Evolutionary conservation across 2,888 invertebrate genomes (phyloP).

Genomic region (Rhodophaea formosa): DNA sequence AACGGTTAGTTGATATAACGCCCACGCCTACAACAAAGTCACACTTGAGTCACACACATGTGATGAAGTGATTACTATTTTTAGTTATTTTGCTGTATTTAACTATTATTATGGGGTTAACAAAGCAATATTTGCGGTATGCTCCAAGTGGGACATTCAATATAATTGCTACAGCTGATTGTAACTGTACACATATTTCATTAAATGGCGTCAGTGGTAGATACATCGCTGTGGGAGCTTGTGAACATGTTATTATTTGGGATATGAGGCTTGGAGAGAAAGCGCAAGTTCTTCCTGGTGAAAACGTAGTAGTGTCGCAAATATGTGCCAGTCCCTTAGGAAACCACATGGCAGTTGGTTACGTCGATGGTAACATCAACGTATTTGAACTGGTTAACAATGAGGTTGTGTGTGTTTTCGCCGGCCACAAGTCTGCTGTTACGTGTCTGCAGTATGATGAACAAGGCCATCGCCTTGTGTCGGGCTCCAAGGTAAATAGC

Average conservation of each 20-base stretch:
- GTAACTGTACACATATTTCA: constrained; percentile 90
- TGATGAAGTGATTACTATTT: not conserved
- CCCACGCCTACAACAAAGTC: no score
- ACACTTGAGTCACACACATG: no score
- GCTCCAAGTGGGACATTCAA: constrained; percentile 92
- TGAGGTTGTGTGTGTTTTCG: constrained; percentile 86
- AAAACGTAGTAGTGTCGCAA: constrained; percentile 89
- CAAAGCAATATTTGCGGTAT: constrained; percentile 97
- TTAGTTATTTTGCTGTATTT: not conserved
- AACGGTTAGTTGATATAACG: no score
- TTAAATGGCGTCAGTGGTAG: constrained; percentile 89
- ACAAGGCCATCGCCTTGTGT: constrained; percentile 91
- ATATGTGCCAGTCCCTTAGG: constrained; percentile 89
- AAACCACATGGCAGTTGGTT: constrained; percentile 93
- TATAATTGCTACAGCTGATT: constrained; percentile 89
- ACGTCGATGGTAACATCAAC: constrained; percentile 92
- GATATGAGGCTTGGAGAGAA: constrained; percentile 93
- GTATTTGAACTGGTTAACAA: constrained; percentile 89
- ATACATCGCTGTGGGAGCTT: constrained; percentile 94
- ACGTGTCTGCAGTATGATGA: constrained; percentile 91
- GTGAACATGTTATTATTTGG: constrained; percentile 97
- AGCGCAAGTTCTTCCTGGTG: constrained; percentile 89
- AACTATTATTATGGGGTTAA: constrained; percentile 86
- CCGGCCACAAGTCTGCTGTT: constrained; percentile 93
- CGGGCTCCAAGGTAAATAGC: constrained; percentile 88